Percentiles rank a stretch among this genome's conserved stretches.
These are phyloP conservation scores for Drosophila lutescens DNA, from an alignment of 2,888 invertebrate genomes.

Conservation along the genomic window DNA sequence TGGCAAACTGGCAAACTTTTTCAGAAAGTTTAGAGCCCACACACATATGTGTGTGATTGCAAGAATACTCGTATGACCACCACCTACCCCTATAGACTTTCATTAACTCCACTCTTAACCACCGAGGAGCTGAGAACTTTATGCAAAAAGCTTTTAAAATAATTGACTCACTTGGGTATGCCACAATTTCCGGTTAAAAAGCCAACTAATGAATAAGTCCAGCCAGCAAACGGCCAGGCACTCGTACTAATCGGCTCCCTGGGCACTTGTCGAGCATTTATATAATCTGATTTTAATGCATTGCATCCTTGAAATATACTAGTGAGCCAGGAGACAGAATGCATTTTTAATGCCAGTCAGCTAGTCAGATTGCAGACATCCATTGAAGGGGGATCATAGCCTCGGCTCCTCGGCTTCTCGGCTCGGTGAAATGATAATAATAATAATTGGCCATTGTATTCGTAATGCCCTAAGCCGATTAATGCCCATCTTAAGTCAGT, in stretches of 20 bases:
- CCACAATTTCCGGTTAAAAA: constrained; percentile 78
- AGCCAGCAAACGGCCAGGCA: constrained; percentile 15
- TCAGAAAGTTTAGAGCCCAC: constrained; percentile 40
- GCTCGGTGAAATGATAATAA: not conserved
- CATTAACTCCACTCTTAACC: constrained; percentile 68
- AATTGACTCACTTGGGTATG: constrained; percentile 80
- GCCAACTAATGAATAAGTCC: constrained; percentile 72
- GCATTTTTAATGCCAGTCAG: constrained; percentile 56
- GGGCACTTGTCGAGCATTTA: constrained; percentile 62
- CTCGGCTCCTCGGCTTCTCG: constrained; percentile 4
- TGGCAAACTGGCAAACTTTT: constrained; percentile 59
- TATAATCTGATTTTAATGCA: constrained; percentile 69
- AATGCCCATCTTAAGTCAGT: constrained; percentile 50
- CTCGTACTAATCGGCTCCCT: constrained; percentile 29
- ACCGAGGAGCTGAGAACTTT: constrained; percentile 62
- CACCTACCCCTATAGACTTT: constrained; percentile 31
- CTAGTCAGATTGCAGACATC: constrained; percentile 34
- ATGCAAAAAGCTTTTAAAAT: constrained; percentile 81
- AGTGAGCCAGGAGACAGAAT: constrained; percentile 44
- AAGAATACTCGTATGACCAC: too few species aligned
- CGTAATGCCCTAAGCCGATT: constrained; percentile 72
- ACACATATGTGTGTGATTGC: constrained; percentile 28
- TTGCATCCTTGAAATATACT: constrained; percentile 67
- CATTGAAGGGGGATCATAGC: not conserved
- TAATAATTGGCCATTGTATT: constrained; percentile 28